phyloP scores from a whole-genome alignment of 2,797 vertebrate genomes.

The Tenualosa thibaudeaui region DNA sequence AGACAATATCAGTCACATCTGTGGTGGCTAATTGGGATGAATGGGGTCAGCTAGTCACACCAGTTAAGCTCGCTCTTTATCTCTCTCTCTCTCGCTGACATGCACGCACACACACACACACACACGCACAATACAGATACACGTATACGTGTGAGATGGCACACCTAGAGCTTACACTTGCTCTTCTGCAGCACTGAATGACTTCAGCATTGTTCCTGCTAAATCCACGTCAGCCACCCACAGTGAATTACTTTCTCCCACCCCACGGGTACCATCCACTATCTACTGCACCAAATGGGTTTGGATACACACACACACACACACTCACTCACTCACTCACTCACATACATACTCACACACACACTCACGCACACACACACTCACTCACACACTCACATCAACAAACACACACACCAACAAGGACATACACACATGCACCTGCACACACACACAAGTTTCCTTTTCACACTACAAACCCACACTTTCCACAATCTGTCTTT shows the following conservation, averaged over 20 bases:
- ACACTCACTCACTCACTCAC: background rate
- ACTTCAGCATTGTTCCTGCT: background rate
- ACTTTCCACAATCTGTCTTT: no score
- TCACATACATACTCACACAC: background rate
- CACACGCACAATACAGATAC: conserved; percentile 8
- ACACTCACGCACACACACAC: background rate
- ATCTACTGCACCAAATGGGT: background rate
- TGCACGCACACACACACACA: conserved; percentile 14
- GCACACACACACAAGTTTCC: background rate
- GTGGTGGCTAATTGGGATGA: conserved; percentile 42
- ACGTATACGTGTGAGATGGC: background rate
- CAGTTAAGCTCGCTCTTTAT: background rate
- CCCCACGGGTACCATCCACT: background rate
- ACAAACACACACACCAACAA: no score
- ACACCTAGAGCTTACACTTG: background rate
- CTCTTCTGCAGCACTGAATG: background rate
- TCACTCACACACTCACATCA: background rate
- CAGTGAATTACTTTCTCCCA: background rate
- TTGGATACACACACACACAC: background rate
- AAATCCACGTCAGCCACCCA: background rate
- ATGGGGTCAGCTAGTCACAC: conserved; percentile 22
- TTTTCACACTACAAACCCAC: no score
- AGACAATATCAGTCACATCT: conserved; percentile 31
- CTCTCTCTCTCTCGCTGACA: background rate
- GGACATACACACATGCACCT: background rate